phyloP scores from a whole-genome alignment of 1,140 invertebrate genomes.

The Monomorium pharaonis region DNA sequence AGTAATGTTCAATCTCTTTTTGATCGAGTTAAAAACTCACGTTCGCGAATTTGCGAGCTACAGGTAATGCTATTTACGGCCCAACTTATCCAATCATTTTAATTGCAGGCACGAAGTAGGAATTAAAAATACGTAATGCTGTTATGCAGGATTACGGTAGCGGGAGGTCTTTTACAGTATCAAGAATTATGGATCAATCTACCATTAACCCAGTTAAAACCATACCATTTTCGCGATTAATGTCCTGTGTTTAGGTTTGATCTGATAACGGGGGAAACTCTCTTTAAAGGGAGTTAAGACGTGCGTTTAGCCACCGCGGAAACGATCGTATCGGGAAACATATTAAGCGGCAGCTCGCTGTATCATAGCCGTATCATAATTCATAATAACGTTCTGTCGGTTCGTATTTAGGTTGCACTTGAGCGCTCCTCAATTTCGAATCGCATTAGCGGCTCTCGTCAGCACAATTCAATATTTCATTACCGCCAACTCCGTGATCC shows the following conservation, averaged over 20 bases:
- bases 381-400: background rate
- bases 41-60: background rate
- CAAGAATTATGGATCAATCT: background rate
- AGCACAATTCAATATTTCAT: constrained; percentile 38
- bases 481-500: background rate
- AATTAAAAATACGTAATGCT: constrained; percentile 9
- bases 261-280: background rate
- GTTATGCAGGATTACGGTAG: background rate
- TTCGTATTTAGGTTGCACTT: background rate
- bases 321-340: constrained; percentile 1
- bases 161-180: background rate
- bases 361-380: constrained; percentile 2
- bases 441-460: constrained; percentile 9
- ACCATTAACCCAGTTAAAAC: background rate
- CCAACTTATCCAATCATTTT: constrained; percentile 1
- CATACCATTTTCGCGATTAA: constrained; percentile 16
- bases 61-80: background rate
- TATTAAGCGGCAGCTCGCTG: background rate
- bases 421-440: background rate
- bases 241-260: background rate
- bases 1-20: background rate
- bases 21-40: background rate
- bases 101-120: background rate
- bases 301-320: background rate
- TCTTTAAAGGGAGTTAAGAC: background rate